Evolutionary conservation across 2,797 vertebrate genomes (phyloP).

Genomic region (Malurus splendens): DNA sequence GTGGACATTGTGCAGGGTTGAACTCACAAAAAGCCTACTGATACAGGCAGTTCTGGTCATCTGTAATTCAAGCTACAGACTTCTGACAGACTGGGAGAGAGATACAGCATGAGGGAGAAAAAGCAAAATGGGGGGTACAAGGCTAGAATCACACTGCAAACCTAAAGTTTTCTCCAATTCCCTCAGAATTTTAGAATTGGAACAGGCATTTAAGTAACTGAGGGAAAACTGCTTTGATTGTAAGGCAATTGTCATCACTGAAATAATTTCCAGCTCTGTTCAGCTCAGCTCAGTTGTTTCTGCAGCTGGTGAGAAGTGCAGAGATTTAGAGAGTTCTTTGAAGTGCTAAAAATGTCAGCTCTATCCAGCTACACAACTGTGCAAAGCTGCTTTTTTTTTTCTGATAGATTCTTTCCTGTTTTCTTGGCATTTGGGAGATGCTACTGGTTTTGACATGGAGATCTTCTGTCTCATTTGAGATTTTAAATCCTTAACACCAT

Average conservation of each 20-base stretch:
- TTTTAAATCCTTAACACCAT: not conserved
- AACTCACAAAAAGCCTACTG: not conserved
- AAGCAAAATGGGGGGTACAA: not conserved
- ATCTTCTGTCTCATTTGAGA: not conserved
- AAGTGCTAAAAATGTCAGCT: not conserved
- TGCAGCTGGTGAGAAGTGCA: not conserved
- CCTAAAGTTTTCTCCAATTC: not conserved
- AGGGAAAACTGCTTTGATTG: constrained; percentile 12
- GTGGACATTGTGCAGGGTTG: not conserved
- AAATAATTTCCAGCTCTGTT: not conserved
- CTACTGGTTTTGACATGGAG: not conserved
- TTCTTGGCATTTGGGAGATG: not conserved
- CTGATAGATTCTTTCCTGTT: not conserved
- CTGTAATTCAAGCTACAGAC: not conserved
- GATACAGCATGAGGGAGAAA: not conserved
- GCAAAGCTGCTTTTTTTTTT: not conserved
- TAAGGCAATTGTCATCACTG: constrained; percentile 14
- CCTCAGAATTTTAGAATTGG: not conserved
- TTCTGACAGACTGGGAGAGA: not conserved
- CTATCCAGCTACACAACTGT: not conserved
- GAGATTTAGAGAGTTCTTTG: not conserved
- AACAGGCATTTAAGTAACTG: not conserved
- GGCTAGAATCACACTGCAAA: not conserved
- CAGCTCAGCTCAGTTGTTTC: not conserved
- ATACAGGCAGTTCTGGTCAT: not conserved